Evolutionary conservation across 2,888 invertebrate genomes (phyloP).

Genomic region (Melolontha melolontha): DNA sequence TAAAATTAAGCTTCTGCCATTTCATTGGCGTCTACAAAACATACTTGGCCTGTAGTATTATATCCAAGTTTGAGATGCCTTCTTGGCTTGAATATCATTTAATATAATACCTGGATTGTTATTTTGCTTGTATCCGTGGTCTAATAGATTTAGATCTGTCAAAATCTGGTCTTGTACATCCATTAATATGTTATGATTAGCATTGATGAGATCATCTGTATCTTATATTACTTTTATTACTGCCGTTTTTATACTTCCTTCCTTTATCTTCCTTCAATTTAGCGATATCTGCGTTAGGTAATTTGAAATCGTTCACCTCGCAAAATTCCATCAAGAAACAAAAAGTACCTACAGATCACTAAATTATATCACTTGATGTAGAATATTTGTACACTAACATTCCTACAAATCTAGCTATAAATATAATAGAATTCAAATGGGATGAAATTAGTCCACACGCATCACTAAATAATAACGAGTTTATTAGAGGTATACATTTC

Average conservation of each 20-base stretch:
- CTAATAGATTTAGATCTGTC: conserved; percentile 77
- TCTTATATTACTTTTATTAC: conserved; percentile 72
- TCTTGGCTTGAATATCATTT: conserved; percentile 81
- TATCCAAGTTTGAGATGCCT: conserved; percentile 84
- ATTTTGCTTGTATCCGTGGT: conserved; percentile 76
- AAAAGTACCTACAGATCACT: too few species aligned
- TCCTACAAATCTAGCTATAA: too few species aligned
- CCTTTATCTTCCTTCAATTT: conserved; percentile 77
- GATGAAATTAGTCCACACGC: too few species aligned
- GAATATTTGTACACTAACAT: too few species aligned
- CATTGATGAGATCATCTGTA: conserved; percentile 67
- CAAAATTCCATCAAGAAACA: too few species aligned
- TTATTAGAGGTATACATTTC: too few species aligned
- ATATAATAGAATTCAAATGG: too few species aligned
- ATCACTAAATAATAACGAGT: too few species aligned
- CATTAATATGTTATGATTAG: conserved; percentile 71
- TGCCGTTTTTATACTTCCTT: conserved; percentile 76
- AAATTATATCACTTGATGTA: too few species aligned
- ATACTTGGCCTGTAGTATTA: conserved; percentile 79
- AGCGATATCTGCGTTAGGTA: conserved; percentile 82
- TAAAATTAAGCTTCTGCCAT: too few species aligned
- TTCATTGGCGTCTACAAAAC: conserved; percentile 78
- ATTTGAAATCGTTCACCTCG: conserved; percentile 81
- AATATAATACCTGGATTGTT: conserved; percentile 83
- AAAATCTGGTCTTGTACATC: conserved; percentile 75